Evolutionary conservation across 2,113 vertebrate species (phyloP).

Genomic region (Oriolus oriolus): DNA sequence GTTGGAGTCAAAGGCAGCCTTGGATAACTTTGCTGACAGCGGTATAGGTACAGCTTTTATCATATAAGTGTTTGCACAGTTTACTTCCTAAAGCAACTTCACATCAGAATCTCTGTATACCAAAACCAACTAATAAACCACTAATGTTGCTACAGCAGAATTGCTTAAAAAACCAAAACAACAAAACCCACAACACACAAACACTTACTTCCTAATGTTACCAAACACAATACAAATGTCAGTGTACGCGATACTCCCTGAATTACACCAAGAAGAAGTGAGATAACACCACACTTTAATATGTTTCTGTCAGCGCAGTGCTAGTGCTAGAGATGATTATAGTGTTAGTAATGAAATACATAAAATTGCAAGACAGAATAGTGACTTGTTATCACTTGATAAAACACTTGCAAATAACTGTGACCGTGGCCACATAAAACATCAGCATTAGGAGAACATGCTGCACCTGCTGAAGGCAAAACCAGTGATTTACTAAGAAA

Average conservation of each 20-base stretch:
- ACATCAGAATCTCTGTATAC: background rate
- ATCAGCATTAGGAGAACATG: background rate
- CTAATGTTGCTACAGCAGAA: background rate
- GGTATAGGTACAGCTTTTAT: background rate
- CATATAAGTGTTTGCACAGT: background rate
- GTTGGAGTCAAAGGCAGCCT: background rate
- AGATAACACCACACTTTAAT: background rate
- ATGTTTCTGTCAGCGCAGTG: background rate
- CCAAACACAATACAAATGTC: background rate
- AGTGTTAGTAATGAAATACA: background rate
- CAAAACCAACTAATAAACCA: background rate
- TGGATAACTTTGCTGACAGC: background rate
- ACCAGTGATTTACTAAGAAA: background rate
- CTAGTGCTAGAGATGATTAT: background rate
- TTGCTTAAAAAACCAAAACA: background rate
- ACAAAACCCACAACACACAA: background rate
- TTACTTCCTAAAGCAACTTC: background rate
- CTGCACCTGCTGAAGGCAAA: background rate
- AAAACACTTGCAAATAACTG: background rate
- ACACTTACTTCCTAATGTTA: background rate
- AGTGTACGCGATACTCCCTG: rapidly evolving
- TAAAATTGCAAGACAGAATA: background rate
- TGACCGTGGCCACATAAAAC: background rate
- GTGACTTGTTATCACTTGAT: background rate
- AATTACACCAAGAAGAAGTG: background rate